A percentile compares a stretch with the other conserved stretches of the same genome.
phyloP scores from a whole-genome alignment of 2,888 invertebrate species.

The Xanthorhoe spadicearia region DNA sequence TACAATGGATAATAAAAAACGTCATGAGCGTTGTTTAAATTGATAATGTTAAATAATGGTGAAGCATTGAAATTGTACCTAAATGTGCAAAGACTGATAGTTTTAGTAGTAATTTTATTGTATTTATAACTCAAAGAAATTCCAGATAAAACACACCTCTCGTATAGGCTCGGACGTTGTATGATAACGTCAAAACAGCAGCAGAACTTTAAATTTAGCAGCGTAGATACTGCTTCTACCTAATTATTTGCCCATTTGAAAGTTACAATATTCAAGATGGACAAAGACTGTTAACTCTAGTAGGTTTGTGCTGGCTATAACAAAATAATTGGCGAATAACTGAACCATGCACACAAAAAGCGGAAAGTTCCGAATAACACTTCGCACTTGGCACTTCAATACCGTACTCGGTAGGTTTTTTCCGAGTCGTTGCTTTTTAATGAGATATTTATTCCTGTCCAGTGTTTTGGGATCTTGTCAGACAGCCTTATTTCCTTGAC shows the following conservation, averaged over 20 bases:
- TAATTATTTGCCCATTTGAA: too few relatives aligned
- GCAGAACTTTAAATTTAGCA: too few relatives aligned
- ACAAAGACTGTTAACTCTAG: too few relatives aligned
- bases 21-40: constrained; percentile 15
- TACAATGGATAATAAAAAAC: constrained; percentile 37
- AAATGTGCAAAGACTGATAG: too few relatives aligned
- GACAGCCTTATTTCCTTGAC: constrained; percentile 53
- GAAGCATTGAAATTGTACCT: constrained; percentile 1
- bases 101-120: too few relatives aligned
- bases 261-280: too few relatives aligned
- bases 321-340: not conserved
- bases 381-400: constrained; percentile 13
- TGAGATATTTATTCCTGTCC: constrained; percentile 22
- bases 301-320: not conserved
- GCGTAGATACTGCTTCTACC: too few relatives aligned
- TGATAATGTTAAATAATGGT: constrained; percentile 12
- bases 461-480: constrained; percentile 38
- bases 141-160: too few relatives aligned
- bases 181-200: too few relatives aligned
- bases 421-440: constrained; percentile 31
- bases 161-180: too few relatives aligned
- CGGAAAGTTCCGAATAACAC: constrained; percentile 11
- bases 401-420: constrained; percentile 11
- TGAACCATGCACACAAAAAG: constrained; percentile 5
- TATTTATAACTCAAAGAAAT: too few relatives aligned